These are phyloP conservation scores for Heliconius hermathena DNA, from an alignment of 1,140 invertebrate species.

Conservation along the genomic window DNA sequence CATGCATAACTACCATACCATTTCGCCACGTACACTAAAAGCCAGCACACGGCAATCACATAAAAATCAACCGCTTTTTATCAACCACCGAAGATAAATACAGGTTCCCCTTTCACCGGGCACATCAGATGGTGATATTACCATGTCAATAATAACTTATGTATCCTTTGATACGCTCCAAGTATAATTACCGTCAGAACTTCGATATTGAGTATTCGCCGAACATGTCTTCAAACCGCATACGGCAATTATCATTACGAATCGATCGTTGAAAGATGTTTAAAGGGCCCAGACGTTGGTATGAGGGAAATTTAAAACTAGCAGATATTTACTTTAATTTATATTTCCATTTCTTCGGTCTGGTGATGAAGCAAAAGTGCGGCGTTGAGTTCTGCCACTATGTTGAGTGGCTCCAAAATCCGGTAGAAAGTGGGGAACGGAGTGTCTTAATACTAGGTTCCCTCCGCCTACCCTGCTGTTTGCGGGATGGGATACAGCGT, in stretches of 20 bases:
- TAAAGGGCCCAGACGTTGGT: conserved; percentile 37
- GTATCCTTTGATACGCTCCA: conserved; percentile 55
- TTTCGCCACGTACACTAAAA: conserved; percentile 16
- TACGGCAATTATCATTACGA: conserved; percentile 70
- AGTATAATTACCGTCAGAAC: conserved; percentile 65
- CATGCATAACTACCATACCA: neutral
- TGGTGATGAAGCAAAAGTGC: neutral
- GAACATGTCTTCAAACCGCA: conserved; percentile 60
- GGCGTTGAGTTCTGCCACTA: too few species aligned
- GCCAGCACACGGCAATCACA: conserved; percentile 32
- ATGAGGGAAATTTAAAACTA: neutral
- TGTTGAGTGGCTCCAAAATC: too few species aligned
- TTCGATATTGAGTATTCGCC: conserved; percentile 58
- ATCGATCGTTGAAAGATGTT: conserved; percentile 73
- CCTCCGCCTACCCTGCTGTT: too few species aligned
- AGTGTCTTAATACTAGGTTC: too few species aligned
- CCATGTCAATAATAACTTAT: conserved; percentile 64
- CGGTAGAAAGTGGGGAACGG: too few species aligned
- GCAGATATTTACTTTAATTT: neutral
- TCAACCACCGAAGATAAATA: conserved; percentile 47
- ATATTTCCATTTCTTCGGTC: too few species aligned
- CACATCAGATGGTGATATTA: conserved; percentile 56
- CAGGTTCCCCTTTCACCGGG: conserved; percentile 41
- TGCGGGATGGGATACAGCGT: too few species aligned
- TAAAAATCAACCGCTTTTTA: conserved; percentile 39